A percentile compares a stretch with the other conserved stretches of the same genome.
Conservation (phyloP, 2,797 vertebrate species). For the Mormyrops attenuatus region DNA sequence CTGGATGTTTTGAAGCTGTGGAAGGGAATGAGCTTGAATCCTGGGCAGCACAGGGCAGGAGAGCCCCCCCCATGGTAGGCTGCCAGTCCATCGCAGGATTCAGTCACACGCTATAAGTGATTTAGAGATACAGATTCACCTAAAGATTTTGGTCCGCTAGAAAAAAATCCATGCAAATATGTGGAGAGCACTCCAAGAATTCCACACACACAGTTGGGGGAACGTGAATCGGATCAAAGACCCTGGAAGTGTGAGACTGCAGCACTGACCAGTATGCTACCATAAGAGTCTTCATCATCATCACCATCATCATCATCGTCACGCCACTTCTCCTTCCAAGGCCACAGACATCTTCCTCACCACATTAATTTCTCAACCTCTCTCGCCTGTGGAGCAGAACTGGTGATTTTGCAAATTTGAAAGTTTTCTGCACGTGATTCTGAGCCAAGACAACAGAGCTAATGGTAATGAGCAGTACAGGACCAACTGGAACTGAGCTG, state of each 20-base stretch:
- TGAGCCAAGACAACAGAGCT: not conserved
- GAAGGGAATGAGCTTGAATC: not conserved
- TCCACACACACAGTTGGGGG: not conserved
- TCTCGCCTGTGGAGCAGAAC: not conserved
- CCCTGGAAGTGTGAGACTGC: not conserved
- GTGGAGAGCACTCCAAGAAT: not conserved
- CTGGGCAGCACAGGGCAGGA: not conserved
- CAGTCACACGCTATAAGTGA: not conserved
- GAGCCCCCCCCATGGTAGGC: not conserved
- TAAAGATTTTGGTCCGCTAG: not conserved
- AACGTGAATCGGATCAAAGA: not conserved
- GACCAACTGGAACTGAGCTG: not conserved
- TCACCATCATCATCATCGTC: not conserved
- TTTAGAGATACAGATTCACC: not conserved
- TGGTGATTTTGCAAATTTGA: not conserved
- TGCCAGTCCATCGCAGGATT: not conserved
- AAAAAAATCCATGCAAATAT: not conserved
- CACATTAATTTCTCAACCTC: not conserved
- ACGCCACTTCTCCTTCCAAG: not conserved
- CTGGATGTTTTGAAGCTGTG: not conserved
- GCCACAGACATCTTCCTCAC: not conserved
- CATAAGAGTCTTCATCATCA: not conserved
- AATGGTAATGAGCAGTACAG: not conserved
- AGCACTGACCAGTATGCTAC: not conserved
- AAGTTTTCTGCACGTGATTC: not conserved